Evolutionary conservation across 2,113 vertebrate species (phyloP), one percentile per base, ranked within the genome.

Genomic region (Puffinus mauretanicus): DNA sequence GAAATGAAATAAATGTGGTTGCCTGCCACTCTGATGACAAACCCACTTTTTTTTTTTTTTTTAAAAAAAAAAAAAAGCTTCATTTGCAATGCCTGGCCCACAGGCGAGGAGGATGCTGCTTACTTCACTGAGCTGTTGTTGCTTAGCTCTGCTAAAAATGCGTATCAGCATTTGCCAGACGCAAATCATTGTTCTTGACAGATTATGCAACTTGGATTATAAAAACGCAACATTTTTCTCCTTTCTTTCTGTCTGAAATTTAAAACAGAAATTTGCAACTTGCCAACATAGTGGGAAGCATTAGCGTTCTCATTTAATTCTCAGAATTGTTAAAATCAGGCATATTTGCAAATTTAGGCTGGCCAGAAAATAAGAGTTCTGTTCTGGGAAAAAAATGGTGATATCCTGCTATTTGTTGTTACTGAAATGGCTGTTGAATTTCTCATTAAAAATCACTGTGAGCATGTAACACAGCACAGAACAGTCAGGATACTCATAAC

Each of bases 151-250:
- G 24, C 86, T 88, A 83, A 93, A 92, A 94, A 71, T 26, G 57
- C 0, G 0, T 90, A 93, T 96, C 88, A 79, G 80, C 20, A 24
- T 88, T 88, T 71, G 49, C 80, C 90, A 93, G 92, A 40, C 3
- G 0, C 44, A 90, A 91, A 60, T 88, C 57, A 92, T 82, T 92
- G 92, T 92, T 83, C 80, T 79, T 93, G 88, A 89, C 67, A 78
- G 76, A 90, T 92, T 91, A 91, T 84, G 65, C 61, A 81, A 91
- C 52, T 84, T 86, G 82, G 75, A 88, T 93, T 94, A 58, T 73
- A 90, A 92, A 97, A 96, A 86, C 47, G 77, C 80, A 82, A 54
- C 27, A 13, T 85, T 86, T 78, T 95, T 72, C 34, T 81, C n/a
- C 66, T 66, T 82, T 36, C 25, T 86, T 88, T 86, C 82, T 69